Conservation (phyloP, 2,113 vertebrate genomes). For the Forbesichthys agassizii region DNA sequence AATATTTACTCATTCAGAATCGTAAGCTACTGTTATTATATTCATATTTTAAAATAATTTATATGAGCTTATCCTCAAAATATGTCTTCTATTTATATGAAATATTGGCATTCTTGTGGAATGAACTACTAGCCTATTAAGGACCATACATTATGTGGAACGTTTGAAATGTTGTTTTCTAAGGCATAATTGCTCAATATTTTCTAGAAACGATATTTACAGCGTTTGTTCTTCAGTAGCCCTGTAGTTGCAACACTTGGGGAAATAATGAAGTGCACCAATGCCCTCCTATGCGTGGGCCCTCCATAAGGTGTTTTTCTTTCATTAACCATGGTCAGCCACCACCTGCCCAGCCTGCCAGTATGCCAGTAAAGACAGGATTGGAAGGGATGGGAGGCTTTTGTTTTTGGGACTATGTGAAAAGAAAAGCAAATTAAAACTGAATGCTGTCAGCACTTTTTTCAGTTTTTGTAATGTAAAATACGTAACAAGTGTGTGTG, state of each 20-base stretch:
- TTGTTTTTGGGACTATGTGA: conserved; percentile 25
- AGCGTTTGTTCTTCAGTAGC: not conserved
- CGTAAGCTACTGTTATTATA: too few species aligned
- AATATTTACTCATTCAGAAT: too few species aligned
- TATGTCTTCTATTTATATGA: not conserved
- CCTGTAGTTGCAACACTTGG: conserved; percentile 17
- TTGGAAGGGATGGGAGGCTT: conserved; percentile 15
- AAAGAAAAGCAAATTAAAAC: not conserved
- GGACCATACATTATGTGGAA: too few species aligned
- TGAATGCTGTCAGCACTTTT: conserved; percentile 37
- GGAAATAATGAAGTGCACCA: conserved; percentile 52
- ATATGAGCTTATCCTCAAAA: not conserved
- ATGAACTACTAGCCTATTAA: not conserved
- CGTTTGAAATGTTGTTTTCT: too few species aligned
- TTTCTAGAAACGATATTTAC: not conserved
- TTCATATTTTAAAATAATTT: too few species aligned
- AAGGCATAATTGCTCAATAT: conserved; percentile 11
- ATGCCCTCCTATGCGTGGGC: conserved; percentile 4
- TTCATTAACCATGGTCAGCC: conserved; percentile 69
- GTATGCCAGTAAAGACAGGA: conserved; percentile 8
- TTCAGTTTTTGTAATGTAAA: not conserved
- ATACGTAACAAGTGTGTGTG: conserved; percentile 5
- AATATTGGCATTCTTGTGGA: not conserved
- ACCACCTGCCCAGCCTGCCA: conserved; percentile 3
- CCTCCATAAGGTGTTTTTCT: conserved; percentile 58